A percentile compares a stretch with the other conserved stretches of the same genome.
phyloP scores from a whole-genome alignment of 2,797 vertebrate genomes.

The Gymnoscopelus braueri region DNA sequence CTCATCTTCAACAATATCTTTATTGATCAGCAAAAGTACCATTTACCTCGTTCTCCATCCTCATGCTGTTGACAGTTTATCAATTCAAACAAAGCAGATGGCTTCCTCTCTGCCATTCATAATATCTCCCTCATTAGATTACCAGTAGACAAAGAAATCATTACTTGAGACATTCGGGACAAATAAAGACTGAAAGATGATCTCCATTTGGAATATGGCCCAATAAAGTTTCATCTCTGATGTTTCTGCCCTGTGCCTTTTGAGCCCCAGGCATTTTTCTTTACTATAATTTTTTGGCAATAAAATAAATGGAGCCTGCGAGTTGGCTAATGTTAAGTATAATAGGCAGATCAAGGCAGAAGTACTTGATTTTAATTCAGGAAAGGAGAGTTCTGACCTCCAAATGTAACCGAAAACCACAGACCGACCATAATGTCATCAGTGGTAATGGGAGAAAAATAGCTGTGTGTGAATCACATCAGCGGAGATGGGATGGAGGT shows the following conservation, averaged over 20 bases:
- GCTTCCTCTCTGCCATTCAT: conserved; percentile 60
- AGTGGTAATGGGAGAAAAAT: conserved; percentile 62
- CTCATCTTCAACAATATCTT: conserved; percentile 64
- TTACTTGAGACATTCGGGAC: conserved; percentile 65
- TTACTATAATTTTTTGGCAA: conserved; percentile 26
- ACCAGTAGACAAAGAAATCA: conserved; percentile 62
- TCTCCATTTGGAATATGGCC: conserved; percentile 64
- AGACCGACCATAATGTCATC: conserved; percentile 64
- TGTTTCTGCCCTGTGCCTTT: conserved; percentile 50
- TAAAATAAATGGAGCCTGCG: conserved; percentile 67
- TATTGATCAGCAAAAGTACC: conserved; percentile 71
- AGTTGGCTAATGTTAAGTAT: conserved; percentile 57
- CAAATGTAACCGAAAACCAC: conserved; percentile 65
- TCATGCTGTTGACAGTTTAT: conserved; percentile 62
- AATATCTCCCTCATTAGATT: conserved; percentile 67
- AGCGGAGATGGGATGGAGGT: conserved; percentile 56
- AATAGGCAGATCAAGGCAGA: conserved; percentile 52
- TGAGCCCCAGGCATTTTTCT: conserved; percentile 54
- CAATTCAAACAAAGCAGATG: conserved; percentile 61
- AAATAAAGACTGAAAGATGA: conserved; percentile 66
- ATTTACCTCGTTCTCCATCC: conserved; percentile 65
- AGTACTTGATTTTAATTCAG: conserved; percentile 70
- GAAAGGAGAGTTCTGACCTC: conserved; percentile 73
- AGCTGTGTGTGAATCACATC: conserved; percentile 64
- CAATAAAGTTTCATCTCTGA: conserved; percentile 57